Percentiles rank a stretch among this genome's conserved stretches.
Conservation (phyloP, 2,888 invertebrate genomes). For the Drosophila maculinotata region DNA sequence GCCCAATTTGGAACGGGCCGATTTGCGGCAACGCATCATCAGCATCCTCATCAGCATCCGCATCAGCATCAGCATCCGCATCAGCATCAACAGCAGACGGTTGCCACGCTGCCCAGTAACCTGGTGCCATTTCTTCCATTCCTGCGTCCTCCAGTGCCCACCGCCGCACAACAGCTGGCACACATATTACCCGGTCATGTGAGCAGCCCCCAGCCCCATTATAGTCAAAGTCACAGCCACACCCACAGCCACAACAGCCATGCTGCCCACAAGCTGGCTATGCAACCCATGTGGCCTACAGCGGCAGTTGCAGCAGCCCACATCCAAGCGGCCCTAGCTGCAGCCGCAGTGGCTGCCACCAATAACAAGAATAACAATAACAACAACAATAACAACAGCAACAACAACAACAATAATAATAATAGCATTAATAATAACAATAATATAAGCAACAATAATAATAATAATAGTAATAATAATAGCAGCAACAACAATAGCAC, state of each 20-base stretch:
- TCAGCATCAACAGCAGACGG: conserved; percentile 3
- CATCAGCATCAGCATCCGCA: conserved; percentile 17
- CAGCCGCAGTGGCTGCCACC: conserved; percentile 75
- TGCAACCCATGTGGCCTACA: conserved; percentile 85
- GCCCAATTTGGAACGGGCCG: conserved; percentile 71
- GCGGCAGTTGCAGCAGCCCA: conserved; percentile 91
- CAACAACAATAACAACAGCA: conserved; percentile 22
- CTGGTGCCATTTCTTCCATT: conserved; percentile 83
- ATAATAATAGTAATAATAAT: conserved; percentile 4
- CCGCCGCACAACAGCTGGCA: conserved; percentile 85
- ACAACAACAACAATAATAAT: conserved; percentile 31
- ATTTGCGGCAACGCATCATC: conserved; percentile 49
- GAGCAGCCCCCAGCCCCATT: conserved; percentile 27
- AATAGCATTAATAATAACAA: conserved; percentile 49
- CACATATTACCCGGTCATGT: conserved; percentile 49
- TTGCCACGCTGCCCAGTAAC: conserved; percentile 40
- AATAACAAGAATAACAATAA: conserved; percentile 52
- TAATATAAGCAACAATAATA: conserved; percentile 4
- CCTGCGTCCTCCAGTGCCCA: conserved; percentile 77
- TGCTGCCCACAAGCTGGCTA: conserved; percentile 69
- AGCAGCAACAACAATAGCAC: conserved; percentile 5
- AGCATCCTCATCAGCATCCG: conserved; percentile 53
- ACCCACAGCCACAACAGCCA: conserved; percentile 35
- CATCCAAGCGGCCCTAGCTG: conserved; percentile 85
- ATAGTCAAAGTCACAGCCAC: conserved; percentile 32